phyloP scores from a whole-genome alignment of 2,113 vertebrate genomes.

The Nettapus auritus region DNA sequence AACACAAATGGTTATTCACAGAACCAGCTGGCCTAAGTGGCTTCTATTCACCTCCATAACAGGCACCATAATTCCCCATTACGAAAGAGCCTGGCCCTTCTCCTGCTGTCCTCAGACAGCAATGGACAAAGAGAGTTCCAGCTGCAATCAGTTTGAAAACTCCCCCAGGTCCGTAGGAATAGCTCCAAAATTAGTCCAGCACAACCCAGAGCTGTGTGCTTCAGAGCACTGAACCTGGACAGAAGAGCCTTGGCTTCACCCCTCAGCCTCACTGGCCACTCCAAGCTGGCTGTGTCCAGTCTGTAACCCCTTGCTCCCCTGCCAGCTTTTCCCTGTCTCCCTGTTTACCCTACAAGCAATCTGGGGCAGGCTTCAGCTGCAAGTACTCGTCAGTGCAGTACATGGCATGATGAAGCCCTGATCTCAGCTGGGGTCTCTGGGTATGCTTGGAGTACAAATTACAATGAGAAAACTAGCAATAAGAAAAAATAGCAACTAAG shows the following conservation, averaged over 20 bases:
- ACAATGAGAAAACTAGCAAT: neutral
- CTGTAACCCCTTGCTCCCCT: neutral
- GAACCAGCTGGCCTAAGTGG: neutral
- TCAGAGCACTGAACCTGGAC: neutral
- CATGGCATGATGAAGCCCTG: neutral
- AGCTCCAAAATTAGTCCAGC: neutral
- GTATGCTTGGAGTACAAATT: neutral
- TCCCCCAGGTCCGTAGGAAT: neutral
- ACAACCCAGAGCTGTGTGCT: neutral
- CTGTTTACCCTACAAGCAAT: neutral
- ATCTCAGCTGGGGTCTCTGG: neutral
- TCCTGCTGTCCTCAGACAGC: neutral
- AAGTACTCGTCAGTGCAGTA: neutral
- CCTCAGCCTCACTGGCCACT: neutral
- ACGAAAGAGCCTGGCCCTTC: neutral
- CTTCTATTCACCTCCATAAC: neutral
- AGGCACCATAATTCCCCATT: neutral
- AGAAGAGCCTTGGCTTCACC: neutral
- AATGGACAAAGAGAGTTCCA: neutral
- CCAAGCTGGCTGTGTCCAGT: neutral
- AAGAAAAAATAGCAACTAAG: neutral
- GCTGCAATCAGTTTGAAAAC: neutral
- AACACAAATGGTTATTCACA: neutral
- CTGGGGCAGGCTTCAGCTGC: neutral
- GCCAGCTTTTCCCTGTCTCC: neutral